phyloP scores from a whole-genome alignment of 2,797 vertebrate genomes.

The Myotis pilosus region DNA sequence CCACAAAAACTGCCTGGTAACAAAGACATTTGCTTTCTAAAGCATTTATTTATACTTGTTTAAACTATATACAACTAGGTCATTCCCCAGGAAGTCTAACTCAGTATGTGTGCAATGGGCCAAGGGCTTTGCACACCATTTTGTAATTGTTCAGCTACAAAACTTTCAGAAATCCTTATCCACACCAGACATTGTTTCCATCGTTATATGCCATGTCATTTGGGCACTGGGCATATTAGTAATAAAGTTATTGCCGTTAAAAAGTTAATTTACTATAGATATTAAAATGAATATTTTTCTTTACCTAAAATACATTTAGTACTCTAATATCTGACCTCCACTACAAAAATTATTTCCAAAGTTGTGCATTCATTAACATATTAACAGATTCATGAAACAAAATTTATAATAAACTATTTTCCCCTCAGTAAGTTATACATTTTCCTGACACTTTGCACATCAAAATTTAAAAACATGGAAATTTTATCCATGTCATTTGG shows the following conservation, averaged over 20 bases:
- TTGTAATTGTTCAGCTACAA: neutral
- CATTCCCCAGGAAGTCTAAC: neutral
- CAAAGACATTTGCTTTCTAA: neutral
- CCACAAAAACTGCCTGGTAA: neutral
- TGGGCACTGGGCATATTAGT: neutral
- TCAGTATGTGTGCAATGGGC: neutral
- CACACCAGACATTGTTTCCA: neutral
- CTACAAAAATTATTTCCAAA: neutral
- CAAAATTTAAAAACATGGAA: neutral
- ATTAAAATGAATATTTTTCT: neutral
- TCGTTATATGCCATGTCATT: neutral
- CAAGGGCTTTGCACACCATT: neutral
- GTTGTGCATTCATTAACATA: neutral
- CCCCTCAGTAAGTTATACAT: neutral
- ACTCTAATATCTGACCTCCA: neutral
- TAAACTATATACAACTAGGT: neutral
- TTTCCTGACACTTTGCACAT: neutral
- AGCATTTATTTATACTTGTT: neutral
- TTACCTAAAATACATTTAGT: neutral
- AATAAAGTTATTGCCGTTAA: neutral
- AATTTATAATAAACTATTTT: neutral
- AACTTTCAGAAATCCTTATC: neutral
- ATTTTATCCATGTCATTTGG: neutral
- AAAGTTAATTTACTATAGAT: neutral
- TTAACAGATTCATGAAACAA: neutral